Base-by-base conservation (phyloP, 2,797 vertebrate genomes). In the Poeciliopsis paucimaculata region DNA sequence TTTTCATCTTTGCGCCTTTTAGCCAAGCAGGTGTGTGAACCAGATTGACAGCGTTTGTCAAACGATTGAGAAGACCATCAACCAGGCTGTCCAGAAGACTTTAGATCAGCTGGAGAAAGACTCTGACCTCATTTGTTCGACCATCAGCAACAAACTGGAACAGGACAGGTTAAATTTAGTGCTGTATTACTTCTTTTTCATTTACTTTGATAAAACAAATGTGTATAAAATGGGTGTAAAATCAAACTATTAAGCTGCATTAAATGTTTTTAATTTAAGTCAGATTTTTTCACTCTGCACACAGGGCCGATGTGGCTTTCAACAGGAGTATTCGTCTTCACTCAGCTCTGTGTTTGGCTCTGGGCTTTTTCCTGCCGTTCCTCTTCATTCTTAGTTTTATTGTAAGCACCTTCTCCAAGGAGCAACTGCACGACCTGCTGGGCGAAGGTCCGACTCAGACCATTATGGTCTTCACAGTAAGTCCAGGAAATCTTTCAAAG, bases 31-130 rank as follows among this genome's bases (percentile, higher is more conserved):
- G 20, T 96, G 96, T 36, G 93, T 95, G 90, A 96, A 97, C 91
- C 95, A 96, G 91, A 96, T 96, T 7, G 96, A 96, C 1, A 86
- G 89, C 5, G 92, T 96, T 85, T 97, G 96, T 87, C 92, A 95
- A 85, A 96, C 95, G 47, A 95, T 97, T 51, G 96, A 96, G 92
- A 96, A 96, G 89, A 96, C 93, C 87, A 96, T 97, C 85, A 95
- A 95, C 93, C 95, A 97, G 92, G 95, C 96, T 0, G 94, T 96
- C 72, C 96, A 96, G 92, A 96, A 95, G 90, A 96, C 94, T 10
- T 81, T 97, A 84, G 87, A 97, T 88, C 95, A 96, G 90, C 94
- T 96, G 89, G 96, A 96, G 90, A 96, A 94, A 86, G 96, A 97
- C 88, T 95, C 93, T 70, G 92, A 95, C 86, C 90, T 95, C 6